Evolutionary conservation across 2,797 vertebrate species (phyloP).

Genomic region (Trematomus bernacchii): DNA sequence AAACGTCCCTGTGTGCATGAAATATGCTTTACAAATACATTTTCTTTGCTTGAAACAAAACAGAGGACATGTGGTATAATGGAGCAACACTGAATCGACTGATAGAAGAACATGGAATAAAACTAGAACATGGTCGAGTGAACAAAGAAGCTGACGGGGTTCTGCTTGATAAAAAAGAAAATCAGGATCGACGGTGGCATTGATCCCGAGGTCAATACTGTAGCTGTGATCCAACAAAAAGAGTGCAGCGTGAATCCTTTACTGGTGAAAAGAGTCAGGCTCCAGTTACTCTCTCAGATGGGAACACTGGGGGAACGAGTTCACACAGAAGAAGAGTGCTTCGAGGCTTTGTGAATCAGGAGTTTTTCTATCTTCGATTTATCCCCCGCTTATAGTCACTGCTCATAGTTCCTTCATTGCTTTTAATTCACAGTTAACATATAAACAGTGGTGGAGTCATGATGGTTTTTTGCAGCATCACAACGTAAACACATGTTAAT

Average conservation of each 20-base stretch:
- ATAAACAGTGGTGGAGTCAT: too few species aligned
- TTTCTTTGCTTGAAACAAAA: not conserved
- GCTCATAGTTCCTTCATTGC: not conserved
- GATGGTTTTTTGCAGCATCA: too few species aligned
- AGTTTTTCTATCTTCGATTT: constrained; percentile 18
- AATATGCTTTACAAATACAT: not conserved
- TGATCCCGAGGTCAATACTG: constrained; percentile 12
- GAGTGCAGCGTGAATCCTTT: constrained; percentile 31
- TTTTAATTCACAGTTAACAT: not conserved
- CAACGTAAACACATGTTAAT: too few species aligned
- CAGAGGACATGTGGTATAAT: not conserved
- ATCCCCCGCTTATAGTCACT: not conserved
- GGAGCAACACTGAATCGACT: constrained; percentile 8
- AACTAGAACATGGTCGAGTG: not conserved
- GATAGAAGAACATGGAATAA: not conserved
- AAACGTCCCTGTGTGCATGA: not conserved
- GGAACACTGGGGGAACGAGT: constrained; percentile 50
- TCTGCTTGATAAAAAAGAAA: not conserved
- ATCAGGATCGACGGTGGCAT: not conserved
- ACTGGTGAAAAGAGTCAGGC: constrained; percentile 31
- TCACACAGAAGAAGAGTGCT: constrained; percentile 17
- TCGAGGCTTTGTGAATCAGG: constrained; percentile 38
- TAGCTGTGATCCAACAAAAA: constrained; percentile 32
- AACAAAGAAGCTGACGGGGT: not conserved
- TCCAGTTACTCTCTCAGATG: constrained; percentile 49